A percentile compares a stretch with the other conserved stretches of the same genome.
phyloP scores from a whole-genome alignment of 1,140 invertebrate genomes.

The Ectropis grisescens region DNA sequence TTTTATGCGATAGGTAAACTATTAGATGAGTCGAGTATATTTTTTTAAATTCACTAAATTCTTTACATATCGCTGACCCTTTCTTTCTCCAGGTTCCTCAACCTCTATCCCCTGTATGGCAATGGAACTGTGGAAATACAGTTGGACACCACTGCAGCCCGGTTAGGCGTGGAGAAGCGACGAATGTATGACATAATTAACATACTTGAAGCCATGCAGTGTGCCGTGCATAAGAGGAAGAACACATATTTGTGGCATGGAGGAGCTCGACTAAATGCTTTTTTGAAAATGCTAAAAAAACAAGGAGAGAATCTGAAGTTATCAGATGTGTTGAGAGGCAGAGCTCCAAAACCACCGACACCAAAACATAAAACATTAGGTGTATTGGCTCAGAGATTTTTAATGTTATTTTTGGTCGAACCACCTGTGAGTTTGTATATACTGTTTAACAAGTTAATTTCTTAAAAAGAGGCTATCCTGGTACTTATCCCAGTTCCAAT shows the following conservation, averaged over 20 bases:
- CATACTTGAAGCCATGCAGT: slow-evolving; percentile 80
- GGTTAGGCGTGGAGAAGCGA: slow-evolving; percentile 74
- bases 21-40: no score
- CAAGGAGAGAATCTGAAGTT: slow-evolving; percentile 56
- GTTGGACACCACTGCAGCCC: slow-evolving; percentile 69
- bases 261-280: slow-evolving; percentile 55
- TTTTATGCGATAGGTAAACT: slow-evolving; percentile 71
- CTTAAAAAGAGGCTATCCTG: no score
- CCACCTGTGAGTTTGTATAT: slow-evolving; percentile 71
- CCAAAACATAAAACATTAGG: slow-evolving; percentile 76
- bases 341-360: slow-evolving; percentile 50
- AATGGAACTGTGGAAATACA: slow-evolving; percentile 67
- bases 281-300: slow-evolving; percentile 58
- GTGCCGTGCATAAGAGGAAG: slow-evolving; percentile 74
- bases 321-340: slow-evolving; percentile 54
- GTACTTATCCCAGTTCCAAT: no score
- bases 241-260: slow-evolving; percentile 75
- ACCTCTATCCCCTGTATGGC: slow-evolving; percentile 67
- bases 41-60: no score
- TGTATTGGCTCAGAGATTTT: slow-evolving; percentile 79
- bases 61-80: no score
- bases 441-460: slow-evolving; percentile 1
- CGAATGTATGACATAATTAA: slow-evolving; percentile 86
- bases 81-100: slow-evolving; percentile 72
- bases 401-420: slow-evolving; percentile 79